A percentile compares a stretch with the other conserved stretches of the same genome.
phyloP scores from a whole-genome alignment of 2,113 vertebrate species.

The Ceyx melanurus region DNA sequence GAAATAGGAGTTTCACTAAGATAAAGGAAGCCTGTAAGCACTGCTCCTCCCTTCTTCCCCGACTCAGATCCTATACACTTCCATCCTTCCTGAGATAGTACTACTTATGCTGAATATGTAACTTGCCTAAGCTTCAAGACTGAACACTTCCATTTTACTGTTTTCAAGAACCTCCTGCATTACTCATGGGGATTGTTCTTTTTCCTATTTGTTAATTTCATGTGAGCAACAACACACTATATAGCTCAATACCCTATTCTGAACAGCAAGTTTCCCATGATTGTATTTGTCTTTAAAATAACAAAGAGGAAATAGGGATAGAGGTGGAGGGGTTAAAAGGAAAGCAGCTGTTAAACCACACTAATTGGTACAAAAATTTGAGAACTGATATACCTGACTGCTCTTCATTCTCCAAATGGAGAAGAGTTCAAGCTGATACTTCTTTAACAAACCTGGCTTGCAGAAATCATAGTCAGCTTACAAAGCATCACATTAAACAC shows the following conservation, averaged over 20 bases:
- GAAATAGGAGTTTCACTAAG: not conserved
- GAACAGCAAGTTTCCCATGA: not conserved
- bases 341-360: not conserved
- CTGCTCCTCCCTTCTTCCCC: not conserved
- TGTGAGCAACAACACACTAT: not conserved
- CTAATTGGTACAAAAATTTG: not conserved
- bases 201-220: not conserved
- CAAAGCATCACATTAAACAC: not conserved
- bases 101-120: not conserved
- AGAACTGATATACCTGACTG: not conserved
- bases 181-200: not conserved
- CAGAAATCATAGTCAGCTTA: not conserved
- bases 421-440: not conserved
- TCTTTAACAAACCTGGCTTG: not conserved
- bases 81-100: not conserved
- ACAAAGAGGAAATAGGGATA: not conserved
- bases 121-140: not conserved
- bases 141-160: not conserved
- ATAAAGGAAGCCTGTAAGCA: not conserved
- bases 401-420: not conserved
- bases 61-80: not conserved
- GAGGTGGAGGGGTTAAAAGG: not conserved
- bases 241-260: not conserved
- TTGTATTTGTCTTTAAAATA: not conserved
- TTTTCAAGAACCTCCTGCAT: not conserved